phyloP scores from a whole-genome alignment of 2,113 vertebrate genomes.

The Bostrychus sinensis region DNA sequence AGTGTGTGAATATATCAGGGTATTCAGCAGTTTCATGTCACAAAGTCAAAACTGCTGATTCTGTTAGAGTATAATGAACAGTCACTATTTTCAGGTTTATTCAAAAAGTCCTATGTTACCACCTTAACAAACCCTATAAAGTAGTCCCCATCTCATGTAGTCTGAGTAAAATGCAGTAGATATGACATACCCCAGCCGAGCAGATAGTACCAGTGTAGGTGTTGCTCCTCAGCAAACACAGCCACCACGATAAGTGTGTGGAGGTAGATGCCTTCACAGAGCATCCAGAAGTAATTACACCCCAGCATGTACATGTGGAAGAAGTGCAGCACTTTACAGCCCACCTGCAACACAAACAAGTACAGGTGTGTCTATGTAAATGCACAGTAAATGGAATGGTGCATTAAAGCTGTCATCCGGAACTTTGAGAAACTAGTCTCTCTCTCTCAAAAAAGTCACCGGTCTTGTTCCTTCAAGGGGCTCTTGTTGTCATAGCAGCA shows the following conservation, averaged over 20 bases:
- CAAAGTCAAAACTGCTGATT: no score
- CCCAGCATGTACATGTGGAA: conserved; percentile 96
- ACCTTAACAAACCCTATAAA: not conserved
- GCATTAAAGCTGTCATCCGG: no score
- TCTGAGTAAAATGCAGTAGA: not conserved
- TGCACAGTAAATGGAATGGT: not conserved
- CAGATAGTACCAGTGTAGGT: conserved; percentile 94
- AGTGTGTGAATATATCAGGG: no score
- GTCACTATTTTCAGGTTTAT: no score
- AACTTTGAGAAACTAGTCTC: no score
- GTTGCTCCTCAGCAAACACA: conserved; percentile 90
- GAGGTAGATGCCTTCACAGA: conserved; percentile 96
- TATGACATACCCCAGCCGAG: conserved; percentile 92
- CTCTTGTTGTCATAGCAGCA: no score
- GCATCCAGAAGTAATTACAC: conserved; percentile 99
- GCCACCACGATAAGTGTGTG: conserved; percentile 95
- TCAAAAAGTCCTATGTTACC: no score
- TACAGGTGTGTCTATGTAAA: no score
- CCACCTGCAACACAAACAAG: conserved; percentile 77
- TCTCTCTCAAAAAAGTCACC: no score
- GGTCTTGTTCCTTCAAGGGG: no score
- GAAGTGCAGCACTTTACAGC: conserved; percentile 94
- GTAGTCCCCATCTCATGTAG: not conserved
- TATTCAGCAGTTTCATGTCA: no score
- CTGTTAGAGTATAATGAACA: no score